Conservation (phyloP, 2,797 vertebrate species). For the Hozukius guyotensis region DNA sequence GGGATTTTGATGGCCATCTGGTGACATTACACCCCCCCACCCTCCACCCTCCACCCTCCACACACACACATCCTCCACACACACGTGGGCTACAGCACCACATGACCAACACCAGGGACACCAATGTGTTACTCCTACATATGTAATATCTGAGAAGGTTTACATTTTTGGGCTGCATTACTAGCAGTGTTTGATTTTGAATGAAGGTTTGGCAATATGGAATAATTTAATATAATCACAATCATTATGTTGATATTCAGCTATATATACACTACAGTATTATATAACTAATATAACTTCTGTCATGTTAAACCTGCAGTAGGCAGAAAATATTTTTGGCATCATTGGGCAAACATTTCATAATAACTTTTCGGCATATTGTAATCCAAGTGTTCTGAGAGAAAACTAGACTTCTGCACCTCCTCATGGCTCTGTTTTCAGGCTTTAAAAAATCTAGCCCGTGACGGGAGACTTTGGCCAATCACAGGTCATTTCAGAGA, state of each 20-base stretch:
- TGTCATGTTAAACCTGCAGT: background rate
- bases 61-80: slow-evolving; percentile 1
- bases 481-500: too few species aligned
- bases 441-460: rapidly evolving
- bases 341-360: too few species aligned
- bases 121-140: background rate
- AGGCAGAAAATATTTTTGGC: too few species aligned
- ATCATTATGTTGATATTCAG: background rate
- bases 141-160: background rate
- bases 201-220: background rate
- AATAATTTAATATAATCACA: background rate
- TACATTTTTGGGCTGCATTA: background rate
- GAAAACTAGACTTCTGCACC: too few species aligned
- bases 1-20: slow-evolving; percentile 55
- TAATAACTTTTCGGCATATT: too few species aligned
- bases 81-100: background rate
- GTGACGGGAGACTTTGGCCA: too few species aligned
- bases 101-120: slow-evolving; percentile 1
- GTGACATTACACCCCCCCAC: slow-evolving; percentile 15
- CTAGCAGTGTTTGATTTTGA: background rate
- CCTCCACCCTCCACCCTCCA: background rate
- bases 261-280: background rate
- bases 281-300: background rate
- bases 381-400: too few species aligned
- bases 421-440: too few species aligned